Evolutionary conservation across 2,888 invertebrate species (phyloP).

Genomic region (Conops quadrifasciatus): DNA sequence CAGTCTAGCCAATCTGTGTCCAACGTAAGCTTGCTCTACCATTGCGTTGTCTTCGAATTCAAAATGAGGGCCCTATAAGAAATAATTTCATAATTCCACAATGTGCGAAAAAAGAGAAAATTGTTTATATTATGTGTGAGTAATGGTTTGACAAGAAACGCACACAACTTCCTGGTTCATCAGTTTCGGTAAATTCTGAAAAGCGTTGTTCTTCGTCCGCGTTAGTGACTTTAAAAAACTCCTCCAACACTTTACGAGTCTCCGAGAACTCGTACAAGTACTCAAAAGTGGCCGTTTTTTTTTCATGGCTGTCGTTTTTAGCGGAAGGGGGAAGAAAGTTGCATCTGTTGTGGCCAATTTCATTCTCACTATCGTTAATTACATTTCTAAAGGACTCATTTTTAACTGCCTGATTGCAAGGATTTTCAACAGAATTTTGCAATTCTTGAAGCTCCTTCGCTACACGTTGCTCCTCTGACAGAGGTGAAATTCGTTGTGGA

Average conservation of each 20-base stretch:
- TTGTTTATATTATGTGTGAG: not conserved
- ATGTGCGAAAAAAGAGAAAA: slow-evolving; percentile 10
- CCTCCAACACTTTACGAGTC: slow-evolving; percentile 89
- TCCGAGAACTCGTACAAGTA: slow-evolving; percentile 93
- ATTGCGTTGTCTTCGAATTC: slow-evolving; percentile 54
- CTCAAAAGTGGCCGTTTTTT: slow-evolving; percentile 76
- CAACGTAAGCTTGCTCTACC: slow-evolving; percentile 63
- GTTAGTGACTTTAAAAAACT: slow-evolving; percentile 82
- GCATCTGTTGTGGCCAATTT: slow-evolving; percentile 45
- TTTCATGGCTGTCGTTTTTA: slow-evolving; percentile 35
- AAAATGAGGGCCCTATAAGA: slow-evolving; percentile 52
- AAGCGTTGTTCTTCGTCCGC: slow-evolving; percentile 68
- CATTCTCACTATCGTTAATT: slow-evolving; percentile 37
- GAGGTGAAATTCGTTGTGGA: slow-evolving; percentile 72
- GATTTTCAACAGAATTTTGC: not conserved
- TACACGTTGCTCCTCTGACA: slow-evolving; percentile 35
- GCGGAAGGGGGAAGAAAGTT: slow-evolving; percentile 30
- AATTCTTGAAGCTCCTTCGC: slow-evolving; percentile 40
- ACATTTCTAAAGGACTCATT: no score
- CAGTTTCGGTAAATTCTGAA: slow-evolving; percentile 61
- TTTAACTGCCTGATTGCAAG: slow-evolving; percentile 16
- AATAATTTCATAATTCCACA: not conserved
- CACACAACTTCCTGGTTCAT: slow-evolving; percentile 61
- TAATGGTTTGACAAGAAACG: slow-evolving; percentile 39
- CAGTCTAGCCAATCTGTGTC: slow-evolving; percentile 64